A percentile compares a stretch with the other conserved stretches of the same genome.
These are phyloP conservation scores for Eupelmus urozonus DNA, from an alignment of 2,888 invertebrate species.

Conservation along the genomic window DNA sequence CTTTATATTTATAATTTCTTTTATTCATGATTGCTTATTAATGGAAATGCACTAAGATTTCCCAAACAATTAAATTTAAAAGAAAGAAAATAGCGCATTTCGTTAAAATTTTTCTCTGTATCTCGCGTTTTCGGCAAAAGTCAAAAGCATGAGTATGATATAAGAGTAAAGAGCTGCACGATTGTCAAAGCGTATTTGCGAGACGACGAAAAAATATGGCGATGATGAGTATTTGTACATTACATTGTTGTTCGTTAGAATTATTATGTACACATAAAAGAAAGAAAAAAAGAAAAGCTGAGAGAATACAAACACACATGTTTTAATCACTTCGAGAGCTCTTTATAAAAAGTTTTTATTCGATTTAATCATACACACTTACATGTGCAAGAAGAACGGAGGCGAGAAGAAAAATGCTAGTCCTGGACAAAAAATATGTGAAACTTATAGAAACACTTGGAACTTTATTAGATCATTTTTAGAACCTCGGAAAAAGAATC, in stretches of 20 bases:
- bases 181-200: slow-evolving; percentile 1
- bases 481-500: slow-evolving; percentile 9
- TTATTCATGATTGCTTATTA: too few species aligned
- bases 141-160: neutral
- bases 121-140: neutral
- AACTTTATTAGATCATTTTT: slow-evolving; percentile 30
- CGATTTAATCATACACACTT: slow-evolving; percentile 47
- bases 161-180: neutral
- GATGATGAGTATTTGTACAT: slow-evolving; percentile 54
- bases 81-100: neutral
- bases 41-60: neutral
- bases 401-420: slow-evolving; percentile 3
- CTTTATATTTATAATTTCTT: neutral
- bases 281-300: slow-evolving; percentile 14
- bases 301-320: slow-evolving; percentile 29
- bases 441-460: slow-evolving; percentile 48
- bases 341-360: slow-evolving; percentile 57
- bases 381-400: slow-evolving; percentile 17
- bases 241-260: slow-evolving; percentile 58
- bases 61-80: neutral
- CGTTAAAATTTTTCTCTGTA: neutral
- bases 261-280: slow-evolving; percentile 50
- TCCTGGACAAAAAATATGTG: slow-evolving; percentile 4
- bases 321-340: slow-evolving; percentile 49
- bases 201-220: slow-evolving; percentile 29